Base-by-base conservation (phyloP, 2,888 invertebrate species). In the Apamea monoglypha region DNA sequence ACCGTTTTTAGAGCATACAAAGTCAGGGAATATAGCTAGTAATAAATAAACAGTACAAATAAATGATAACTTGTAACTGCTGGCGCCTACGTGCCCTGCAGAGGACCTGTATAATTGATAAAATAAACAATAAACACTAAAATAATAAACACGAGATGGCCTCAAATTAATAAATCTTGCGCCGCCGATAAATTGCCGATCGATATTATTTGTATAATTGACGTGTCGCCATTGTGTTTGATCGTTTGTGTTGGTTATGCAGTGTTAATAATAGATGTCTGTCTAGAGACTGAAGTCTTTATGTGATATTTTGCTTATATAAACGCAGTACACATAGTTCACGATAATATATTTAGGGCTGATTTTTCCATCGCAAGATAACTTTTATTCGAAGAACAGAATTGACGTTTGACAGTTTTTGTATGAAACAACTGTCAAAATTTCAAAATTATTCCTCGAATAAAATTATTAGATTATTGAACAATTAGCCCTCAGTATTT, bases 161-260 rank as follows among this genome's bases (percentile, higher is more conserved):
- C 82, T 87, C 87, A 80, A 88, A 88, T 88, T 77, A 88, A 88
- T 88, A 87, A 88, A 88, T 88, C 88, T 78, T 73, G 59, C 40
- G 29, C 44, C 70, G 59, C 40, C 75, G 44, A 79, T 87, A 88
- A 88, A 87, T 84, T 56, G 56, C 36, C 67, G 36, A n/a, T 72
- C 74, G 69, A 80, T 83, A 80, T 61, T 81, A 83, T 78, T 84
- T 73, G 84, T 84, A 77, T 89, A 83, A 88, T 83, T 86, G 86
- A 86, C 86, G 47, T 75, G 86, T 72, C 83, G 86, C 85, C 85
- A 88, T 85, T 74, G 87, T 82, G 63, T 77, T 72, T 71, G 75
- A 79, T 75, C 84, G 84, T 84, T 88, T 66, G 76, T 68, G 29
- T 68, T 67, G 32, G 59, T 78, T 71, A 44, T 50, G 63, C 44